Evolutionary conservation across 2,113 vertebrate genomes (phyloP).

Genomic region (Sander vitreus): DNA sequence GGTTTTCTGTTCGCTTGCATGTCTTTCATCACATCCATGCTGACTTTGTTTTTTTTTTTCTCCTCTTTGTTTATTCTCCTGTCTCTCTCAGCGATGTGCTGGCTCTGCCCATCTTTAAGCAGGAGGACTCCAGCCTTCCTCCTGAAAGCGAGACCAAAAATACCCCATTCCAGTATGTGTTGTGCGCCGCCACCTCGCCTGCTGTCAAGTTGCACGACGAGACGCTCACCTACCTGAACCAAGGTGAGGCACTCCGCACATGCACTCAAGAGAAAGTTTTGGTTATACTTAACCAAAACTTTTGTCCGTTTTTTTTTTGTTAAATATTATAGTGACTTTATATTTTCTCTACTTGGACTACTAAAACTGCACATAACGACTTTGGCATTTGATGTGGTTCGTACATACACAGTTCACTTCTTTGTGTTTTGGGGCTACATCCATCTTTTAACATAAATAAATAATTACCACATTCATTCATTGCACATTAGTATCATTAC

Average conservation of each 20-base stretch:
- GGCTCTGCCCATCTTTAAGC: constrained; percentile 98
- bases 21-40: not conserved
- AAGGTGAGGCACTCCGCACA: constrained; percentile 84
- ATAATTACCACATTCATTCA: constrained; percentile 26
- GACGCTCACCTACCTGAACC: constrained; percentile 98
- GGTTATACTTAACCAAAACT: not conserved
- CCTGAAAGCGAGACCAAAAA: constrained; percentile 93
- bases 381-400: not conserved
- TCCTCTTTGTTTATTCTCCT: not conserved
- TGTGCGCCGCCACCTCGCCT: constrained; percentile 96
- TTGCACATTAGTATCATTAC: constrained; percentile 28
- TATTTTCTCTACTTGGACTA: not conserved
- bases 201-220: constrained; percentile 97
- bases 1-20: not conserved
- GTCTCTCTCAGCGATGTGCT: constrained; percentile 90
- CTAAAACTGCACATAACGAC: too few species aligned
- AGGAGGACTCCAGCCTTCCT: constrained; percentile 95
- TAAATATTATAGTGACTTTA: too few species aligned
- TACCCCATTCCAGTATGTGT: constrained; percentile 97
- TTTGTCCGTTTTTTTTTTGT: not conserved
- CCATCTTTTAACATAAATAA: constrained; percentile 21
- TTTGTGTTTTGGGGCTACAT: not conserved
- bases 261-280: not conserved
- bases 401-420: not conserved
- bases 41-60: constrained; percentile 28